Evolutionary conservation across 1,140 invertebrate genomes (phyloP), one percentile per base, ranked within the genome.

Genomic region (Portunus trituberculatus): DNA sequence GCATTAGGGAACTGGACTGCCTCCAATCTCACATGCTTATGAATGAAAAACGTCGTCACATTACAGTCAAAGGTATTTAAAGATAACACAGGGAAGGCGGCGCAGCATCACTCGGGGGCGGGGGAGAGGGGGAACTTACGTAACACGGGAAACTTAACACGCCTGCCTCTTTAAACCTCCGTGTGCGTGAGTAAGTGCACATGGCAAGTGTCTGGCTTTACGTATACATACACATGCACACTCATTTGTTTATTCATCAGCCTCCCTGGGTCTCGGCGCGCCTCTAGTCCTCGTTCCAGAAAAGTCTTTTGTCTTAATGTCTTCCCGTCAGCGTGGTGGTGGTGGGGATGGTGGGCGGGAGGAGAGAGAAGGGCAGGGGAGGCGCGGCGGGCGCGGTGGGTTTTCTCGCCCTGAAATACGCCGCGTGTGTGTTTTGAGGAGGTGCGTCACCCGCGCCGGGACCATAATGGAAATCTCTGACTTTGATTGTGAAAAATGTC

Each of bases 211-310:
- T 20, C 4, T n/a, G 20, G n/a, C 20, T 76, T 12, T 76, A 76
- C 67, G n/a, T n/a, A 76, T 20, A 76, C 67, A 76, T n/a, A 76
- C 67, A 76, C 20, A 76, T 76, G 20, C n/a, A 76, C 67, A 76
- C 20, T 76, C 20, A n/a, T 76, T 76, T 76, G 67, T 76, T 76
- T 76, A 76, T 76, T 76, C 67, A 76, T 76, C 67, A 76, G 67
- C 20, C 67, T 25, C 20, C 12, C 10, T n/a, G 20, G 67, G 67
- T 25, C 67, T n/a, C 6, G 67, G 20, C 67, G 67, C 20, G 67
- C 12, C 12, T 7, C 20, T 7, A 76, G 67, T 7, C 16, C 67
- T n/a, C 20, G 67, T n/a, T 76, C n/a, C 20, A 7, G 25, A 76
- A 76, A 76, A n/a, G 6, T n/a, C 67, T n/a, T 76, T 76, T 76